Conservation (phyloP, 2,888 invertebrate genomes). For the Callimorpha dominula region DNA sequence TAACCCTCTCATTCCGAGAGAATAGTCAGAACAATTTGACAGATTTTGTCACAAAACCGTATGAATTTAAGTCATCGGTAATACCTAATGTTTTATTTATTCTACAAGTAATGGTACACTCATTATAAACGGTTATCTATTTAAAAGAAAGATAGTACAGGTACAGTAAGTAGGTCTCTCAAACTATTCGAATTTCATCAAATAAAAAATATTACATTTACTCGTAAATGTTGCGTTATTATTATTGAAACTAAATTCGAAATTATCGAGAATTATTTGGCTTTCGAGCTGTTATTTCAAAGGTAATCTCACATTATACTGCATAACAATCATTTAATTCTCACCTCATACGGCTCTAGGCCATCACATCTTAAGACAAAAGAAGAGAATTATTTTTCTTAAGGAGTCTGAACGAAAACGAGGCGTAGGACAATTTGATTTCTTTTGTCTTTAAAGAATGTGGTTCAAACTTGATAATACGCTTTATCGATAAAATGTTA, state of each 20-base stretch:
- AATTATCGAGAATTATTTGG: background rate
- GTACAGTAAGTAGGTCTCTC: background rate
- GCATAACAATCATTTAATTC: background rate
- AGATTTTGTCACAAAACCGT: background rate
- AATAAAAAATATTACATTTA: background rate
- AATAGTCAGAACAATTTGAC: background rate
- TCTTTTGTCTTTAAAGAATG: slow-evolving; percentile 10
- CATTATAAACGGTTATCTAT: background rate
- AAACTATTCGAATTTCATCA: background rate
- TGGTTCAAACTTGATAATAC: slow-evolving; percentile 3
- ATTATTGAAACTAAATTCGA: background rate
- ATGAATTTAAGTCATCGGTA: background rate
- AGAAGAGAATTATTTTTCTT: background rate
- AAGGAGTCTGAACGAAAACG: slow-evolving; percentile 4
- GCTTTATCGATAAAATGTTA: background rate
- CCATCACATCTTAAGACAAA: background rate
- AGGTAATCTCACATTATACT: background rate
- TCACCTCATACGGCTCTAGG: background rate
- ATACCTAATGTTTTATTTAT: background rate
- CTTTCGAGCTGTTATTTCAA: background rate
- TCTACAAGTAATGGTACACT: background rate
- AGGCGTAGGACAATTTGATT: background rate
- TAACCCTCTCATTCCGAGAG: too few relatives aligned
- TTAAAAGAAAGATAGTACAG: background rate
- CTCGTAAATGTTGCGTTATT: background rate